A percentile compares a stretch with the other conserved stretches of the same genome.
Conservation (phyloP, 2,888 invertebrate genomes). For the Agonopterix subpropinquella region DNA sequence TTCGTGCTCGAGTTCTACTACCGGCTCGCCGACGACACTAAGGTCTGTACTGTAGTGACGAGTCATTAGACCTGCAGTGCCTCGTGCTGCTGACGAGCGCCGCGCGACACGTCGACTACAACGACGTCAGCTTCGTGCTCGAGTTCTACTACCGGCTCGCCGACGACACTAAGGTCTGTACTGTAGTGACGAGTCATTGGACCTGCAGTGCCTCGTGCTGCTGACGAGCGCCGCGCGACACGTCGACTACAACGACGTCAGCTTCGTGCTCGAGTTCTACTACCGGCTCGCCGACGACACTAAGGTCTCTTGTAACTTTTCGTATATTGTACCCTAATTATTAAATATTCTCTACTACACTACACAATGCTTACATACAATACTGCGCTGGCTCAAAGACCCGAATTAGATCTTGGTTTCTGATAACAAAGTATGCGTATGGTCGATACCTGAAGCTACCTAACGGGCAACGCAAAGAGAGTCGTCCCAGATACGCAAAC, state of each 20-base stretch:
- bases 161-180: conserved; percentile 15
- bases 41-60: conserved; percentile 18
- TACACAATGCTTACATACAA: too few relatives aligned
- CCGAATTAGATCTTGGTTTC: too few relatives aligned
- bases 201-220: conserved; percentile 68
- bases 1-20: conserved; percentile 73
- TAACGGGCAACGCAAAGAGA: too few relatives aligned
- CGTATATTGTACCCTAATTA: too few relatives aligned
- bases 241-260: conserved; percentile 64
- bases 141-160: conserved; percentile 67
- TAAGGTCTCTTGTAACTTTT: neutral
- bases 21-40: conserved; percentile 35
- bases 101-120: conserved; percentile 67
- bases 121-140: conserved; percentile 68
- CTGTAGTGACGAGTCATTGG: conserved; percentile 38
- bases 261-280: conserved; percentile 71
- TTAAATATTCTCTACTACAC: too few relatives aligned
- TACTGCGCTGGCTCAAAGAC: too few relatives aligned
- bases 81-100: conserved; percentile 71
- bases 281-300: conserved; percentile 44
- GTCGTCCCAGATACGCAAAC: too few relatives aligned
- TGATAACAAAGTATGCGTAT: too few relatives aligned
- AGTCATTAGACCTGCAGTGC: conserved; percentile 55
- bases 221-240: conserved; percentile 71
- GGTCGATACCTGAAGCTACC: too few relatives aligned